phyloP scores from a whole-genome alignment of 2,113 vertebrate species.

The Crotalus viridis region DNA sequence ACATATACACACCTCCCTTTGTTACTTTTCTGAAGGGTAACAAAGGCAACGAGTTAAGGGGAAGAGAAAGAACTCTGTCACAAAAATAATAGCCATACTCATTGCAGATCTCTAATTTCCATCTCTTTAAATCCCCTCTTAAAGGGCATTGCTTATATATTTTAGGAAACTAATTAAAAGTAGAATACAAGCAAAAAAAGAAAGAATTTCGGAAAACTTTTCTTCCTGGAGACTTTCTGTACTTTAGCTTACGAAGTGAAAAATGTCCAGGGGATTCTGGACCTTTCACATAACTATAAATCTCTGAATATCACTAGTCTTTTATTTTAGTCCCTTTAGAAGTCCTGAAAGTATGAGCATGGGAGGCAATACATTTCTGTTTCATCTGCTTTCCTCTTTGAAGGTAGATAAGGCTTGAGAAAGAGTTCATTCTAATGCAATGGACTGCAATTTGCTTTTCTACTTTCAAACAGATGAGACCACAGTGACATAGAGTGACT shows the following conservation, averaged over 20 bases:
- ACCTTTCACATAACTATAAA: neutral
- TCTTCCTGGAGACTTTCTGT: conserved; percentile 23
- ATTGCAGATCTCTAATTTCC: conserved; percentile 16
- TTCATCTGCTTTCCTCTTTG: neutral
- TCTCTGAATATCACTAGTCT: neutral
- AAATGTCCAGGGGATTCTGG: conserved; percentile 1
- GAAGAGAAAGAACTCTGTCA: conserved; percentile 50
- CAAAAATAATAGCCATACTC: conserved; percentile 56
- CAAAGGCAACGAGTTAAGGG: neutral
- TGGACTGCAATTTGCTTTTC: neutral
- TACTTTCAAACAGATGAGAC: neutral
- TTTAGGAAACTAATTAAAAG: conserved; percentile 59
- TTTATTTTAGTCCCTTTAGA: neutral
- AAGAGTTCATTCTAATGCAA: neutral
- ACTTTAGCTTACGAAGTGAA: conserved; percentile 28
- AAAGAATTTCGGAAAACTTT: conserved; percentile 40
- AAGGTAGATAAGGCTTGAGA: neutral
- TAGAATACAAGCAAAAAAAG: conserved; percentile 52
- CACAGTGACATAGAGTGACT: neutral
- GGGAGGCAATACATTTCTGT: neutral
- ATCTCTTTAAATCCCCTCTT: conserved; percentile 33
- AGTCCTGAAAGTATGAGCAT: neutral
- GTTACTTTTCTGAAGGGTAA: conserved; percentile 39
- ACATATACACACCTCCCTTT: conserved; percentile 23
- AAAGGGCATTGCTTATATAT: conserved; percentile 46